Base-by-base conservation (phyloP, 2,888 invertebrate genomes). In the Nemotelus nigrinus region DNA sequence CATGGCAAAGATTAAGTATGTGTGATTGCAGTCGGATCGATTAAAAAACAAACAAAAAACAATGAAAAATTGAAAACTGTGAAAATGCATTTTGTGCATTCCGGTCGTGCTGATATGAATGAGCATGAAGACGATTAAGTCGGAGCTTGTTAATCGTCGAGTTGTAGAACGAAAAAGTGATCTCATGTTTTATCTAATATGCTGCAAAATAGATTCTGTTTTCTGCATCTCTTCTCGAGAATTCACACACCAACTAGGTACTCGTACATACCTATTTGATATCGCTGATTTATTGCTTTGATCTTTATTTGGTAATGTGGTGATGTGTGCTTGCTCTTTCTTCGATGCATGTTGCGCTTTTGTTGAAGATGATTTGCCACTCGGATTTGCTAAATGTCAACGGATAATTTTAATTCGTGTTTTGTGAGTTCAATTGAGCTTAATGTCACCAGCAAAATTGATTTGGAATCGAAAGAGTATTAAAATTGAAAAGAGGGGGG, bases 201-300 rank as follows among this genome's bases (percentile, higher is more conserved):
- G 55, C 70, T 41, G 55, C 53, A 68, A 50, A 50, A 44, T 41
- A 44, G 68, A 50, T 50, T 68, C 50, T 68, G 68, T n/a, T n/a
- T 65, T 41, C n/a, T 68, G 50, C 47, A 58, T 58, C 8, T 58
- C 8, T 25, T 5, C 8, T n/a, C 5, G 8, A 60, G 48, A 60
- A 74, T 60, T 48, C 53, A 63, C 63, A 25, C 25, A 58, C 60
- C 60, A 60, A 57, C 47, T 41, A 74, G 74, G 41, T 63, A 25
- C 25, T 25, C 25, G 25, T 25, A 25, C 25, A 25, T 25, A 25
- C 25, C 25, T 25, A 70, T 74, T 74, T 63, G 74, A 74, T 74
- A 74, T 74, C 63, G 60, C 48, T 74, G 63, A 74, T 74, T 74
- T 74, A 74, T 74, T 74, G 74, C 74, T 74, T 74, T 74, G 74